Evolutionary conservation across 2,797 vertebrate species (phyloP).

Genomic region (Ciconia nigra): DNA sequence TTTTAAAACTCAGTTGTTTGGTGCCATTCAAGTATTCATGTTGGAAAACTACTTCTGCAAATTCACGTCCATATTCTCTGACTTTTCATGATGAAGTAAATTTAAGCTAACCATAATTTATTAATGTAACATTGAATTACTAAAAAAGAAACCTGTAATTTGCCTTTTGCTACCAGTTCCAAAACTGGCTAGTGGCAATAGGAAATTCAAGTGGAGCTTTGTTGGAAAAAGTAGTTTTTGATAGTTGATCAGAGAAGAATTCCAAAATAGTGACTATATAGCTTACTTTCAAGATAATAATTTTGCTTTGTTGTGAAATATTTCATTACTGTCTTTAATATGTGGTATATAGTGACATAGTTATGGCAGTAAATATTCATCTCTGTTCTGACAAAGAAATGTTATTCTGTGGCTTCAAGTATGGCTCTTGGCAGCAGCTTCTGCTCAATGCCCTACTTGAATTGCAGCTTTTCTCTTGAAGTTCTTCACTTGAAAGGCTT

Average conservation of each 20-base stretch:
- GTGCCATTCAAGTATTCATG: not conserved
- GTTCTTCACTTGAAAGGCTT: not conserved
- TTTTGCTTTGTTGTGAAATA: not conserved
- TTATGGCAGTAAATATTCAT: not conserved
- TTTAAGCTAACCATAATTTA: not conserved
- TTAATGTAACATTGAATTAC: not conserved
- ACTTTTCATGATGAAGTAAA: not conserved
- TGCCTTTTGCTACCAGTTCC: not conserved
- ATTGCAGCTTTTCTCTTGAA: not conserved
- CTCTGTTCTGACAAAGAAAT: not conserved
- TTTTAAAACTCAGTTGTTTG: not conserved
- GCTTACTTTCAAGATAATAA: not conserved
- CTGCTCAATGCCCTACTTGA: not conserved
- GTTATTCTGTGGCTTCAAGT: not conserved
- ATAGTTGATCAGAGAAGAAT: not conserved
- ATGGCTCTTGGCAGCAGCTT: not conserved
- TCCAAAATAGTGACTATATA: not conserved
- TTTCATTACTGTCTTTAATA: not conserved
- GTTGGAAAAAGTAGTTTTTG: not conserved
- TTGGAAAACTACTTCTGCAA: not conserved
- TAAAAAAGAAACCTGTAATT: not conserved
- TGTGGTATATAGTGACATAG: not conserved
- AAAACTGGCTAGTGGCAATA: not conserved
- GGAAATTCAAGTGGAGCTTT: not conserved
- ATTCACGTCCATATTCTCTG: not conserved